These are phyloP conservation scores for Puma concolor DNA, from an alignment of 2,113 vertebrate genomes.

Conservation along the genomic window DNA sequence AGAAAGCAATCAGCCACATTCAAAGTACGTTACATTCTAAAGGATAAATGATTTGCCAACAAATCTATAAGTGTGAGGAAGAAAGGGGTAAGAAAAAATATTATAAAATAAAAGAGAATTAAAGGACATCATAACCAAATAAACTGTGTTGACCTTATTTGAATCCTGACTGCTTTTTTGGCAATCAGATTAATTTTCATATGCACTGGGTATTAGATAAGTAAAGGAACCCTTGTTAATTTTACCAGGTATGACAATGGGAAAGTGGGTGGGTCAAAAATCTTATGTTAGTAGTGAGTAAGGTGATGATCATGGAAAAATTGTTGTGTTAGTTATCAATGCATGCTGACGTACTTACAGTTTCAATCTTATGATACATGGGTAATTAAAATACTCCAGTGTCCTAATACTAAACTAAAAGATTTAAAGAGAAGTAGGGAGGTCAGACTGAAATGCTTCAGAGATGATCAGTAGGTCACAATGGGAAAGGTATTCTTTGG, in stretches of 20 bases:
- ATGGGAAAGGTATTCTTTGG: background rate
- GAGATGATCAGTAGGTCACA: background rate
- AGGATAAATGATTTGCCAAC: background rate
- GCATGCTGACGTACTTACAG: background rate
- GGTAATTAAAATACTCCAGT: background rate
- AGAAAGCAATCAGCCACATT: background rate
- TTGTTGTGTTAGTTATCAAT: background rate
- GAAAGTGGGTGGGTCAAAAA: background rate
- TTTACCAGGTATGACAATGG: background rate
- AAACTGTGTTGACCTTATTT: background rate
- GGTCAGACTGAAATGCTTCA: background rate
- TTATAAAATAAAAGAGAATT: background rate
- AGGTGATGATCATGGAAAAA: no score
- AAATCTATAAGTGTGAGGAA: background rate
- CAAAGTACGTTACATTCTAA: background rate
- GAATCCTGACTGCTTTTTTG: constrained; percentile 4
- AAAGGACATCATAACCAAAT: background rate
- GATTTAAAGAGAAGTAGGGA: background rate
- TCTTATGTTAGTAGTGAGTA: background rate
- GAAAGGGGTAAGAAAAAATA: background rate
- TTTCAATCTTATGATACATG: background rate
- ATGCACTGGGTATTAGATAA: background rate
- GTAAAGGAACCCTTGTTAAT: background rate
- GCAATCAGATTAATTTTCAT: background rate
- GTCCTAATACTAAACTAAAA: background rate